phyloP scores from a whole-genome alignment of 2,888 invertebrate genomes.

The Acleris literana region DNA sequence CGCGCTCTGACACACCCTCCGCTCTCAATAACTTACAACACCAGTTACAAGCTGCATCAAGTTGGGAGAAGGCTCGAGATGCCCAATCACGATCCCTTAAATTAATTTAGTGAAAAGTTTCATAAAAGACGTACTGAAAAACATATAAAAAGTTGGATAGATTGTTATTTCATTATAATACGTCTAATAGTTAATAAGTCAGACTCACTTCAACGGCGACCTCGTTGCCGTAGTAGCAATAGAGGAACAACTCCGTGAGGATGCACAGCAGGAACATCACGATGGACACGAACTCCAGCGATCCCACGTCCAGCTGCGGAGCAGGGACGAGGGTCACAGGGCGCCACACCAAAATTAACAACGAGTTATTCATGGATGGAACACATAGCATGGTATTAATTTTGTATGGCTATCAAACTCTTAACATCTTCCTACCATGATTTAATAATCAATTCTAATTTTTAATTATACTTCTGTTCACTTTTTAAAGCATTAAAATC shows the following conservation, averaged over 20 bases:
- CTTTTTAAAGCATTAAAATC: too few species aligned
- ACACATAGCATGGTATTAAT: too few species aligned
- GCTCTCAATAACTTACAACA: not conserved
- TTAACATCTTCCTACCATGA: too few species aligned
- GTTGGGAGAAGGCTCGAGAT: not conserved
- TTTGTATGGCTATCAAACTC: too few species aligned
- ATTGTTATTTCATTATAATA: not conserved
- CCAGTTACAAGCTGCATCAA: not conserved
- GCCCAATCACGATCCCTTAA: too few species aligned
- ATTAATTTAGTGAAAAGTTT: too few species aligned
- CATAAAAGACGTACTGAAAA: too few species aligned
- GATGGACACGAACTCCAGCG: conserved; percentile 79
- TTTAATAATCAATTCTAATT: too few species aligned
- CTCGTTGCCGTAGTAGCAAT: conserved; percentile 84
- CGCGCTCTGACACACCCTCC: conserved; percentile 61
- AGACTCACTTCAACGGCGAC: conserved; percentile 75
- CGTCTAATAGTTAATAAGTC: not conserved
- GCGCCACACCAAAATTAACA: too few species aligned
- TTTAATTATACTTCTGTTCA: too few species aligned
- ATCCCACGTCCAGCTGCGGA: conserved; percentile 58
- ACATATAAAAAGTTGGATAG: not conserved
- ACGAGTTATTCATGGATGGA: too few species aligned
- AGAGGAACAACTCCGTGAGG: conserved; percentile 80
- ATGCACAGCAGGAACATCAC: conserved; percentile 80
- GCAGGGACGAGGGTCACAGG: too few species aligned